phyloP scores from a whole-genome alignment of 92 coral and sea anemone species.

The Phymanthus crucifer region DNA sequence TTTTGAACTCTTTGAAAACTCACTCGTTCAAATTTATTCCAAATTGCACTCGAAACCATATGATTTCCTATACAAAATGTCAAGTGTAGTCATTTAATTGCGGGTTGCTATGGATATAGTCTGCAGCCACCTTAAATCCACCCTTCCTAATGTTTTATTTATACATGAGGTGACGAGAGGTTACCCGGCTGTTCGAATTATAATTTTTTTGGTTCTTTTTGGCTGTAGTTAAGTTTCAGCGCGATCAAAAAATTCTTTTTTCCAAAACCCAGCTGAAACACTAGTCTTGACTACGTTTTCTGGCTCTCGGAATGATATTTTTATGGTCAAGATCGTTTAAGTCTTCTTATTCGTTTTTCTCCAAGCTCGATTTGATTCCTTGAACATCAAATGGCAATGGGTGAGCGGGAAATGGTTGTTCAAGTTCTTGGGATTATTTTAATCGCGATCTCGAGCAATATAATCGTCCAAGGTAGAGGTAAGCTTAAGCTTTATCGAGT shows the following conservation, averaged over 20 bases:
- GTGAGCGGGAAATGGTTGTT: slow-evolving; percentile 32
- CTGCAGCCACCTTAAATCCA: slow-evolving; percentile 26
- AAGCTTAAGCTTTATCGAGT: background rate
- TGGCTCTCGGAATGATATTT: background rate
- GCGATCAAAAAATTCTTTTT: slow-evolving; percentile 11
- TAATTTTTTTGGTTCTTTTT: background rate
- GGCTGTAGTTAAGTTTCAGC: slow-evolving; percentile 18
- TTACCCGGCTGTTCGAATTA: slow-evolving; percentile 22
- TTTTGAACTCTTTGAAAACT: too few relatives aligned
- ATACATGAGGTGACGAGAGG: slow-evolving; percentile 32
- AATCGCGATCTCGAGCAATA: background rate
- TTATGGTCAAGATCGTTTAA: background rate
- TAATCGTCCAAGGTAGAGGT: slow-evolving; percentile 11
- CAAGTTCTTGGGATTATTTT: slow-evolving; percentile 13
- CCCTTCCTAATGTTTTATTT: slow-evolving; percentile 14
- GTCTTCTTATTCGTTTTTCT: background rate
- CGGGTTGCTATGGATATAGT: slow-evolving; percentile 6
- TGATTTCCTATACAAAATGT: too few relatives aligned
- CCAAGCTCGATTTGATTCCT: background rate
- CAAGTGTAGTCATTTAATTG: background rate
- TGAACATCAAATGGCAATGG: slow-evolving; percentile 5
- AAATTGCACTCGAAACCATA: too few relatives aligned
- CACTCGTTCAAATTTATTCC: too few relatives aligned
- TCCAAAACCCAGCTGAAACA: background rate
- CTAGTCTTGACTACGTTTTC: background rate